Evolutionary conservation across 2,797 vertebrate genomes (phyloP).

Genomic region (Nasua narica): DNA sequence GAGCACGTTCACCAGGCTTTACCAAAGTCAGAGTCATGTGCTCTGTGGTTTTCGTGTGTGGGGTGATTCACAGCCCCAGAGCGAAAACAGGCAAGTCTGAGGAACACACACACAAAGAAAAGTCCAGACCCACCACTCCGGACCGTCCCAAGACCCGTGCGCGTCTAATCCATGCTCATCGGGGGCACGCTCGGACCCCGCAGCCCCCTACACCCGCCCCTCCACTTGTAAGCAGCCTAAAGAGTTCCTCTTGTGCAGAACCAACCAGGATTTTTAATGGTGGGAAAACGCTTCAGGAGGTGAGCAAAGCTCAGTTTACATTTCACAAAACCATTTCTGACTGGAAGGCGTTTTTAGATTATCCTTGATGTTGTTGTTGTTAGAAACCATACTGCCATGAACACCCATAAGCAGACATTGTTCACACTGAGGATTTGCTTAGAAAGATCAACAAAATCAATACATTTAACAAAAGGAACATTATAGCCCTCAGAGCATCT

Average conservation of each 20-base stretch:
- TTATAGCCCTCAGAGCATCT: neutral
- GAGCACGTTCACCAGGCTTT: rapidly evolving
- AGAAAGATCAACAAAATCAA: neutral
- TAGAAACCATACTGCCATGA: neutral
- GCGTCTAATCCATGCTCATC: rapidly evolving
- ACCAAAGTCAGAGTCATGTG: neutral
- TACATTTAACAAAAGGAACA: rapidly evolving
- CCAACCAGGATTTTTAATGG: rapidly evolving
- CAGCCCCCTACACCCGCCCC: rapidly evolving
- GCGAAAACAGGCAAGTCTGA: neutral
- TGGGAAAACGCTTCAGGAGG: rapidly evolving
- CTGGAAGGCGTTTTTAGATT: rapidly evolving
- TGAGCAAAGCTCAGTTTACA: rapidly evolving
- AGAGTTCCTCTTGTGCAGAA: rapidly evolving
- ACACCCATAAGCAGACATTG: rapidly evolving
- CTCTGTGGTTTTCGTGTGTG: neutral
- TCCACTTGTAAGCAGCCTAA: rapidly evolving
- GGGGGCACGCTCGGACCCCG: rapidly evolving
- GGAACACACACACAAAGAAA: neutral
- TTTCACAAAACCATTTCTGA: neutral
- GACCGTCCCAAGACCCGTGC: rapidly evolving
- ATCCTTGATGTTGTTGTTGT: neutral
- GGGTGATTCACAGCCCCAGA: neutral
- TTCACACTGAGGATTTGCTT: neutral
- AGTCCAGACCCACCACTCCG: neutral